A percentile compares a stretch with the other conserved stretches of the same genome.
These are phyloP conservation scores for Antheraea mylitta DNA, from an alignment of 1,140 invertebrate genomes.

Conservation along the genomic window DNA sequence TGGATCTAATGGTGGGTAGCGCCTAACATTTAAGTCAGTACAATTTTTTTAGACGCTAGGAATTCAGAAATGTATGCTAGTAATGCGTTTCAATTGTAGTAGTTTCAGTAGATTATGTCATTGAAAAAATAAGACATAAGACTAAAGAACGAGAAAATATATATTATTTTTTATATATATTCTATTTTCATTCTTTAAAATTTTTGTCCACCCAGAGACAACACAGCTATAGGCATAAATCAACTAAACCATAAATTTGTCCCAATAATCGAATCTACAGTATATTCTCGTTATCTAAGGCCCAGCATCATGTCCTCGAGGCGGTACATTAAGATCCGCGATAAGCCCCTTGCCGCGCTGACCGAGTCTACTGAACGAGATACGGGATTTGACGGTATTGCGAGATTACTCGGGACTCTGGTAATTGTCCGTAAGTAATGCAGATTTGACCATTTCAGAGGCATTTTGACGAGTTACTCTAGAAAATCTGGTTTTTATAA, in stretches of 20 bases:
- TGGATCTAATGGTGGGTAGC: too few species aligned
- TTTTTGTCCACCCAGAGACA: background rate
- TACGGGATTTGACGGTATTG: slow-evolving; percentile 3
- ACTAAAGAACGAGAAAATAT: too few species aligned
- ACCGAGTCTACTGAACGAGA: slow-evolving; percentile 6
- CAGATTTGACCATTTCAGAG: background rate
- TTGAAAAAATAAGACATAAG: too few species aligned
- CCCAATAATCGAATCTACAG: slow-evolving; percentile 1
- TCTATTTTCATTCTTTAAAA: too few species aligned
- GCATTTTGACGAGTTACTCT: background rate
- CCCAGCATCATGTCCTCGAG: slow-evolving; percentile 6
- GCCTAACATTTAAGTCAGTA: too few species aligned
- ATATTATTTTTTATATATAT: too few species aligned
- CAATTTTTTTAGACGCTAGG: too few species aligned
- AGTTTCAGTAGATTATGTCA: too few species aligned
- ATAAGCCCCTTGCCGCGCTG: slow-evolving; percentile 8
- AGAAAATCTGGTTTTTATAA: background rate
- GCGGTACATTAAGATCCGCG: slow-evolving; percentile 8
- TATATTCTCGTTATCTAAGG: background rate
- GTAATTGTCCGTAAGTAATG: slow-evolving; percentile 1
- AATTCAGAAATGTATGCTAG: too few species aligned
- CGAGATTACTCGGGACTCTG: background rate
- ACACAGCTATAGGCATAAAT: background rate
- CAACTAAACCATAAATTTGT: background rate
- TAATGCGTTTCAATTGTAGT: too few species aligned